These are phyloP conservation scores for Poecile atricapillus DNA, from an alignment of 2,113 vertebrate species.

Conservation along the genomic window DNA sequence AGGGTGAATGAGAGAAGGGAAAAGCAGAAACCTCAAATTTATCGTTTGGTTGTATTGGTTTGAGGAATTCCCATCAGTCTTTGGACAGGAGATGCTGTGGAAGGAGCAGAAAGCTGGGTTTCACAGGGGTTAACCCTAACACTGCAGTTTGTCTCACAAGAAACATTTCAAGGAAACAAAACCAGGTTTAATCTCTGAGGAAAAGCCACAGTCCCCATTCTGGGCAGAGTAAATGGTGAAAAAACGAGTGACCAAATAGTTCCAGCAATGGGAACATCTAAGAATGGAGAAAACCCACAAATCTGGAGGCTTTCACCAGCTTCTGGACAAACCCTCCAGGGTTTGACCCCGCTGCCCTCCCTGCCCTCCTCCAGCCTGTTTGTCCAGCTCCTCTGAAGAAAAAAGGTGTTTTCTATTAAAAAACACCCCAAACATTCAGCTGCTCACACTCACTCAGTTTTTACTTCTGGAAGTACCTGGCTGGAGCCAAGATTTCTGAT, in stretches of 20 bases:
- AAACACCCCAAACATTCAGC: not conserved
- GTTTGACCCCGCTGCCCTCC: not conserved
- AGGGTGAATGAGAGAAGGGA: not conserved
- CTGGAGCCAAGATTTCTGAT: not conserved
- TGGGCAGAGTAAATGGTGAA: not conserved
- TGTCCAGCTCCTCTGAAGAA: not conserved
- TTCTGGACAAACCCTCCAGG: not conserved
- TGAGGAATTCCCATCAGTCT: not conserved
- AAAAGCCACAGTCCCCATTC: not conserved
- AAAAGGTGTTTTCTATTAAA: not conserved
- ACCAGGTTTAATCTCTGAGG: not conserved
- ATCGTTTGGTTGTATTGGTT: no score
- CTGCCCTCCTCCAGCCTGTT: not conserved
- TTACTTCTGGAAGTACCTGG: not conserved
- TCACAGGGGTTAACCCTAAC: not conserved
- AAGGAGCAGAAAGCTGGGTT: not conserved
- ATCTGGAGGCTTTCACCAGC: not conserved
- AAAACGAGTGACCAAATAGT: not conserved
- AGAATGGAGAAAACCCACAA: not conserved
- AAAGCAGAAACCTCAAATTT: not conserved
- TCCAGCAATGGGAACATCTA: not conserved
- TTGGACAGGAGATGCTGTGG: not conserved
- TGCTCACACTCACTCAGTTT: not conserved
- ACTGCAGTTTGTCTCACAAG: not conserved
- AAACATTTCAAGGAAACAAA: not conserved